A percentile compares a stretch with the other conserved stretches of the same genome.
Evolutionary conservation across 2,113 vertebrate species (phyloP).

Genomic region (Mustelus asterias): DNA sequence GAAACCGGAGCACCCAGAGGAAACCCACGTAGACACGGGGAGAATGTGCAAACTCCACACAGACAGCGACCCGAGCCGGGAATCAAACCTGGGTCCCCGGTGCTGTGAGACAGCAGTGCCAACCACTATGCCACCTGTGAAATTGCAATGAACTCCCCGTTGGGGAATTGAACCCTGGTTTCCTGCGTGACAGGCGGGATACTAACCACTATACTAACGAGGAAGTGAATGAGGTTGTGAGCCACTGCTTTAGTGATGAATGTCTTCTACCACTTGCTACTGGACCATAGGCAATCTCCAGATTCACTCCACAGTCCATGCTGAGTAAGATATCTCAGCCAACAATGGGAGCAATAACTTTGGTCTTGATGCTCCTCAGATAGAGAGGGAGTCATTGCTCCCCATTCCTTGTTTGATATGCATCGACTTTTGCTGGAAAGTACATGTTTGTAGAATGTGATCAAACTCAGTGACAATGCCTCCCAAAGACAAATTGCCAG

Average conservation of each 20-base stretch:
- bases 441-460: not conserved
- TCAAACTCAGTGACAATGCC: not conserved
- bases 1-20: too few relatives aligned
- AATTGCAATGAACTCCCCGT: too few relatives aligned
- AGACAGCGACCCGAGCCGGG: too few relatives aligned
- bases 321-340: not conserved
- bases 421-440: not conserved
- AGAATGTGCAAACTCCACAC: too few relatives aligned
- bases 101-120: too few relatives aligned
- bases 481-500: not conserved
- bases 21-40: too few relatives aligned
- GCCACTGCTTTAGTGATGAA: not conserved
- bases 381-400: not conserved
- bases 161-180: too few relatives aligned
- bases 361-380: too few relatives aligned
- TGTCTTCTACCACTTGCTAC: not conserved
- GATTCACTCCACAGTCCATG: not conserved
- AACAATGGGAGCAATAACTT: not conserved
- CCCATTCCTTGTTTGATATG: not conserved
- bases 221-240: not conserved
- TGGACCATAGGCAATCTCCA: not conserved
- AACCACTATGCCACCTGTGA: too few relatives aligned
- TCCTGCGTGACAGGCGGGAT: too few relatives aligned
- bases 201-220: too few relatives aligned
- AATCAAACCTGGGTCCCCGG: too few relatives aligned